Conservation (phyloP, 2,113 vertebrate genomes). For the Lasiurus borealis region DNA sequence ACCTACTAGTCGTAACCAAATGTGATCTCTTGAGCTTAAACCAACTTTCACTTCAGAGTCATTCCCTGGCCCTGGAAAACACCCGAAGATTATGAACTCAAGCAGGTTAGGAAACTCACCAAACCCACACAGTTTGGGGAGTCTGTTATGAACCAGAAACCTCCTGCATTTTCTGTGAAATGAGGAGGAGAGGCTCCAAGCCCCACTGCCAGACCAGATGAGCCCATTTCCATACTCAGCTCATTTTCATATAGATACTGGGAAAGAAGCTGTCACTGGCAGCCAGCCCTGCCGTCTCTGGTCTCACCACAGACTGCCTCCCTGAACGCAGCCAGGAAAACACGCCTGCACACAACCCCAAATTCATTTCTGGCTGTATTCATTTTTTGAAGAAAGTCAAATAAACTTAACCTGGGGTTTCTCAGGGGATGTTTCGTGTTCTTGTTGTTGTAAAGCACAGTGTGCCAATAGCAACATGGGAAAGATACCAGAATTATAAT, state of each 20-base stretch:
- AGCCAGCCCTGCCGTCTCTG: conserved; percentile 79
- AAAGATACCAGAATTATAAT: conserved; percentile 82
- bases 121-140: conserved; percentile 50
- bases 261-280: conserved; percentile 69
- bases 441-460: conserved; percentile 82
- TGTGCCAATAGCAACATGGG: conserved; percentile 81
- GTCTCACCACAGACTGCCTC: conserved; percentile 82
- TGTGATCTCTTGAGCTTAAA: conserved; percentile 34
- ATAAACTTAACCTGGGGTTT: conserved; percentile 85
- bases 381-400: conserved; percentile 76
- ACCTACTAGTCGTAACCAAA: not conserved
- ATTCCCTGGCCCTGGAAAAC: conserved; percentile 15
- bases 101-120: conserved; percentile 65
- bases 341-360: conserved; percentile 79
- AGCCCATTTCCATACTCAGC: not conserved
- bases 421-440: conserved; percentile 83
- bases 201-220: not conserved
- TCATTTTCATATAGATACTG: conserved; percentile 1
- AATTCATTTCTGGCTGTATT: conserved; percentile 28
- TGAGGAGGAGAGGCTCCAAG: conserved; percentile 13
- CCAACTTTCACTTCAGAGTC: conserved; percentile 51
- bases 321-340: conserved; percentile 84
- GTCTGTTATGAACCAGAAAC: conserved; percentile 36
- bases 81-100: conserved; percentile 5
- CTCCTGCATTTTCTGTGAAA: conserved; percentile 67